Evolutionary conservation across 2,113 vertebrate species (phyloP), one percentile per base, ranked within the genome.

Genomic region (Merops nubicus): DNA sequence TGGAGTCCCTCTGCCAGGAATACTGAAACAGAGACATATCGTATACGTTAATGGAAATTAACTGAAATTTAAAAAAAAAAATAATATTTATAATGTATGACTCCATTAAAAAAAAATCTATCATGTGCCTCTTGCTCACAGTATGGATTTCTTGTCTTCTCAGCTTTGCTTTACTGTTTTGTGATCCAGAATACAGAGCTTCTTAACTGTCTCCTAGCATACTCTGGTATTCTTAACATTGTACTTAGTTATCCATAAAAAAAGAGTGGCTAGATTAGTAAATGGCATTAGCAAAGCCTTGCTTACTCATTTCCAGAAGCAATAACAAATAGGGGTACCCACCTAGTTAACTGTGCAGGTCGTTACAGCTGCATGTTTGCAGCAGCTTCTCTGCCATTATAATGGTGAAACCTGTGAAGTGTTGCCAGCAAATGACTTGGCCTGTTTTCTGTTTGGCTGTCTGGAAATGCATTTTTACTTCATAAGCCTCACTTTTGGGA

Each of bases 391-490:
- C 67, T 83, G 8, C 82, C 93, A 25, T 85, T 85, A 31, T 29
- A 77, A 57, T 50, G 42, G 54, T 88, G 67, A 83, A 91, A 38
- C 19, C 72, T 77, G 23, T 43, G 72, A 85, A 80, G 42, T 47
- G 93, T 85, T 96, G 70, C 78, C 93, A 92, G 79, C 42, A 57
- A 63, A 43, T 42, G 74, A 40, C 72, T 88, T 91, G 94, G n/a
- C 57, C 14, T 67, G 54, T 76, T 89, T 89, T 95, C 48, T 88
- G 7, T 90, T 91, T 94, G 82, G 15, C 68, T 96, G 34, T 63
- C 60, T 91, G 63, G 54, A 88, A 91, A 63, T 68, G 29, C 23
- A 21, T 77, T 91, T 91, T 72, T 72, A 65, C 51, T 89, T 77
- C 0, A 0, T 74, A 72, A 74, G 33, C 43, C 14, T 5, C 7